These are phyloP conservation scores for Magallana nippona DNA, from an alignment of 2,888 invertebrate genomes.

Conservation along the genomic window DNA sequence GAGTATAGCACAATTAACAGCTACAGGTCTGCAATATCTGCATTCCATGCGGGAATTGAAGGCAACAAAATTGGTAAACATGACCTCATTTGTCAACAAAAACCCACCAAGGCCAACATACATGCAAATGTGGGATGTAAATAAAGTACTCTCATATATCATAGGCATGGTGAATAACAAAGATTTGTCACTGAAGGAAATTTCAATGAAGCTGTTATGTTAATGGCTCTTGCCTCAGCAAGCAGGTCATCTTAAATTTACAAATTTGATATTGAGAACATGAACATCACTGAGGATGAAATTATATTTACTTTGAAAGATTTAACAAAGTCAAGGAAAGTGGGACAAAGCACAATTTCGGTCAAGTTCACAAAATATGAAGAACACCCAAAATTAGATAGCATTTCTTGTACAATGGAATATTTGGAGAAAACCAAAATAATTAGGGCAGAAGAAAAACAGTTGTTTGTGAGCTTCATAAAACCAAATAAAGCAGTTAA, in stretches of 20 bases:
- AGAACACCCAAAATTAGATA: neutral
- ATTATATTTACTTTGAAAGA: conserved; percentile 25
- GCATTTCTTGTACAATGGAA: conserved; percentile 30
- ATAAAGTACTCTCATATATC: conserved; percentile 21
- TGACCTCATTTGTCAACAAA: conserved; percentile 26
- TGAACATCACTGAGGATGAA: conserved; percentile 18
- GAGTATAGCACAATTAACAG: conserved; percentile 14
- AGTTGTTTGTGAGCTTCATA: conserved; percentile 35
- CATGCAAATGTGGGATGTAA: conserved; percentile 33
- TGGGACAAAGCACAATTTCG: conserved; percentile 7
- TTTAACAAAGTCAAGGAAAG: conserved; percentile 21
- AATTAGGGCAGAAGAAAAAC: conserved; percentile 4
- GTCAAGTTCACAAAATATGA: conserved; percentile 3
- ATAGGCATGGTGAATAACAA: conserved; percentile 7
- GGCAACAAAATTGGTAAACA: conserved; percentile 13
- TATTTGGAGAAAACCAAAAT: conserved; percentile 13
- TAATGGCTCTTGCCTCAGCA: conserved; percentile 11
- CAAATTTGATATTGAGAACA: conserved; percentile 35
- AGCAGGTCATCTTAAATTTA: conserved; percentile 26
- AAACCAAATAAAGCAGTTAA: conserved; percentile 41
- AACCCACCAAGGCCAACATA: conserved; percentile 17
- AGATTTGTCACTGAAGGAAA: conserved; percentile 21
- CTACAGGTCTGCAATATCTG: conserved; percentile 9
- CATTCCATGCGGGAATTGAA: conserved; percentile 23
- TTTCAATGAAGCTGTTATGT: conserved; percentile 8